These are phyloP conservation scores for Falcunculus frontatus DNA, from an alignment of 2,113 vertebrate species.

Conservation along the genomic window DNA sequence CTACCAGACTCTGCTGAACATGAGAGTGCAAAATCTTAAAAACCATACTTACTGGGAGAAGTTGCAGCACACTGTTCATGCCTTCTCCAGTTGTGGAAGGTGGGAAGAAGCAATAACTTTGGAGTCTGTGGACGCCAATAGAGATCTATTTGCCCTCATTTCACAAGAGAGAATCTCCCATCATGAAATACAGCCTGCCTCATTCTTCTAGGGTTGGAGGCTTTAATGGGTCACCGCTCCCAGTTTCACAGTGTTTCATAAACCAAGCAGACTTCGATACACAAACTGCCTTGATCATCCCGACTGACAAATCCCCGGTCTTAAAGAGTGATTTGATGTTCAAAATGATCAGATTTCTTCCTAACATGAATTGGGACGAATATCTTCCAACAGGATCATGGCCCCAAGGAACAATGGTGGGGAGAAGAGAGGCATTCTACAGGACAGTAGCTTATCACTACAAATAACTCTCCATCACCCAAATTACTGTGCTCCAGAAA, in stretches of 20 bases:
- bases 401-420: not conserved
- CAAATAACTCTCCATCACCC: not conserved
- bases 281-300: not conserved
- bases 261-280: not conserved
- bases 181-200: not conserved
- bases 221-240: not conserved
- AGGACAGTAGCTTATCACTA: not conserved
- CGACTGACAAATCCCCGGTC: not conserved
- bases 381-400: not conserved
- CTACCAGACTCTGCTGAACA: not conserved
- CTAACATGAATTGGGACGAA: not conserved
- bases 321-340: not conserved
- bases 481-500: not conserved
- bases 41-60: not conserved
- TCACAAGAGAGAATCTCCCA: not conserved
- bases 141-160: not conserved
- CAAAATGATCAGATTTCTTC: not conserved
- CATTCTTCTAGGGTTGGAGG: not conserved
- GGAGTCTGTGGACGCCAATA: not conserved
- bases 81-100: not conserved
- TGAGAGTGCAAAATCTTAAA: not conserved
- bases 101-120: not conserved
- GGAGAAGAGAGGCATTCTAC: not conserved
- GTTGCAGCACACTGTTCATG: fast-evolving
- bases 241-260: not conserved